A percentile compares a stretch with the other conserved stretches of the same genome.
Conservation (phyloP, 2,888 invertebrate genomes). For the Tenthredo distinguenda region DNA sequence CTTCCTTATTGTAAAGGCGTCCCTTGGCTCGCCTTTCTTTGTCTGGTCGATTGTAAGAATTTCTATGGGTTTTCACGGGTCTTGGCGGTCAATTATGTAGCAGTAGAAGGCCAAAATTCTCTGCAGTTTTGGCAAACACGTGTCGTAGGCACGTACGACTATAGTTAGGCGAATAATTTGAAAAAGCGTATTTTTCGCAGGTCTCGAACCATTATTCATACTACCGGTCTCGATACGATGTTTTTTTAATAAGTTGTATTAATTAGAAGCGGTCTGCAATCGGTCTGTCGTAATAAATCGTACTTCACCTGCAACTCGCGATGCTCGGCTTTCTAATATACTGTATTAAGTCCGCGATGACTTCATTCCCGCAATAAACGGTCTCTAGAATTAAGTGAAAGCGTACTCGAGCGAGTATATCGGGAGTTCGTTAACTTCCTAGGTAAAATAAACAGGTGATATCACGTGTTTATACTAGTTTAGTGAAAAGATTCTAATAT, state of each 20-base stretch:
- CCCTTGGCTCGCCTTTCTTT: constrained; percentile 33
- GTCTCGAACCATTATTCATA: neutral
- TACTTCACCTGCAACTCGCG: neutral
- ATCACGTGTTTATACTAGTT: constrained; percentile 34
- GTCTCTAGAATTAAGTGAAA: constrained; percentile 22
- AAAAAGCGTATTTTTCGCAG: neutral
- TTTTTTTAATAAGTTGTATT: neutral
- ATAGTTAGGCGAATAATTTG: neutral
- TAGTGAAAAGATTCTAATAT: neutral
- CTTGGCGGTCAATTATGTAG: neutral
- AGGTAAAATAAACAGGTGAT: constrained; percentile 31
- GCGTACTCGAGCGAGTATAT: neutral
- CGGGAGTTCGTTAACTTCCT: constrained; percentile 41
- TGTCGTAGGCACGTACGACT: neutral
- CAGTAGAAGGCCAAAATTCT: neutral
- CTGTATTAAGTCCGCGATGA: constrained; percentile 27
- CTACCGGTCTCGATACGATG: neutral
- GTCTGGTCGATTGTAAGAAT: constrained; percentile 23
- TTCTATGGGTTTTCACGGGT: constrained; percentile 40
- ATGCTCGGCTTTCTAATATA: constrained; percentile 6
- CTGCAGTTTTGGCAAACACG: neutral
- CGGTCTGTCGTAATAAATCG: neutral
- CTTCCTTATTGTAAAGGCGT: constrained; percentile 35
- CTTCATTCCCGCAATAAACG: constrained; percentile 18
- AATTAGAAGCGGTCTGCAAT: neutral